A percentile compares a stretch with the other conserved stretches of the same genome.
These are phyloP conservation scores for Halichoeres trimaculatus DNA, from an alignment of 2,113 vertebrate genomes.

Conservation along the genomic window DNA sequence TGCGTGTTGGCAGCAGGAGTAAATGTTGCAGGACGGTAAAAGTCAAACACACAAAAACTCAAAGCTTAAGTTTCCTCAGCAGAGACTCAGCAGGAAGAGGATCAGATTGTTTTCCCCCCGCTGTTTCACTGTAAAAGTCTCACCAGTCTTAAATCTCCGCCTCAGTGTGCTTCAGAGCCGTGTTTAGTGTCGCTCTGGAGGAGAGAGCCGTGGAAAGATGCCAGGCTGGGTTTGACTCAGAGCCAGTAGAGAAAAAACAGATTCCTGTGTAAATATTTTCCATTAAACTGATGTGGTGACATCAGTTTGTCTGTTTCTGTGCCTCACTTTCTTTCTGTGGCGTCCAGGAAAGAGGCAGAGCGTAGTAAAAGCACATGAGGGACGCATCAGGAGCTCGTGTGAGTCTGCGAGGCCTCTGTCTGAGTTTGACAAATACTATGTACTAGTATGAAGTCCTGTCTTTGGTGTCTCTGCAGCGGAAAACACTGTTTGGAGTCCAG, in stretches of 20 bases:
- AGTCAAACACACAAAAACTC: background rate
- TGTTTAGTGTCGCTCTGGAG: background rate
- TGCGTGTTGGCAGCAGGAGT: background rate
- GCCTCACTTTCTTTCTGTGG: background rate
- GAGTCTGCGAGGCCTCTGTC: background rate
- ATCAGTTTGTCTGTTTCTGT: background rate
- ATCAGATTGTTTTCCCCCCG: background rate
- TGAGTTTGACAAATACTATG: background rate
- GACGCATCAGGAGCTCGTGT: background rate
- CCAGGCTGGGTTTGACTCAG: background rate
- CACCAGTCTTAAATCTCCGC: background rate
- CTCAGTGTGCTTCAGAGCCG: background rate
- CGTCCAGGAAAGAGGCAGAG: background rate
- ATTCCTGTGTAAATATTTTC: background rate
- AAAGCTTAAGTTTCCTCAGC: background rate
- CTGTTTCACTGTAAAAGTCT: background rate
- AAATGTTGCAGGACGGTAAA: background rate
- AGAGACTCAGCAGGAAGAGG: background rate
- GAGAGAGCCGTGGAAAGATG: background rate
- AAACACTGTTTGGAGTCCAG: background rate
- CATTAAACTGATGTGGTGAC: background rate
- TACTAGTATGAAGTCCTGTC: background rate
- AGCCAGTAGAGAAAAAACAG: slow-evolving; percentile 7
- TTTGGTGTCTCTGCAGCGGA: background rate
- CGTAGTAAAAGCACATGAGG: background rate